phyloP scores from a whole-genome alignment of 2,888 invertebrate genomes.

The Mythimna albipuncta region DNA sequence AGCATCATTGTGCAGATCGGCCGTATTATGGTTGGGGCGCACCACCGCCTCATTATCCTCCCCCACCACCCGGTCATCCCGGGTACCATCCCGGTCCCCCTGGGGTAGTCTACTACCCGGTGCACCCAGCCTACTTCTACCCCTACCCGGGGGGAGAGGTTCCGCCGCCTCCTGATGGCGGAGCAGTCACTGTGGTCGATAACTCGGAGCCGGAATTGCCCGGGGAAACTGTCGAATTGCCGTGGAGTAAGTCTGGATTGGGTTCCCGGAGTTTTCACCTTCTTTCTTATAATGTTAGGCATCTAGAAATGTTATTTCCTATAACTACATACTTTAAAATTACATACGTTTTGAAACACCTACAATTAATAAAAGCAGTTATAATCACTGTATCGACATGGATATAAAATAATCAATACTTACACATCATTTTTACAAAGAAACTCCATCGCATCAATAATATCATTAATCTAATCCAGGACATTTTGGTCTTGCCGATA shows the following conservation, averaged over 20 bases:
- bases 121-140: constrained; percentile 86
- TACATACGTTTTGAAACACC: constrained; percentile 5
- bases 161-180: constrained; percentile 68
- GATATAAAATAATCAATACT: constrained; percentile 12
- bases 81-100: constrained; percentile 64
- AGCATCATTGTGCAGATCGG: constrained; percentile 76
- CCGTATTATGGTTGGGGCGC: constrained; percentile 85
- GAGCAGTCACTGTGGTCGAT: constrained; percentile 75
- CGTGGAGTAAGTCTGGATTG: constrained; percentile 87
- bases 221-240: constrained; percentile 87
- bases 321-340: not conserved
- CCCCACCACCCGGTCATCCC: constrained; percentile 67
- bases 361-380: not conserved
- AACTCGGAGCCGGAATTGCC: constrained; percentile 81
- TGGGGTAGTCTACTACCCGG: constrained; percentile 81
- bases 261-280: constrained; percentile 77
- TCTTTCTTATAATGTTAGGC: constrained; percentile 44
- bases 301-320: not conserved
- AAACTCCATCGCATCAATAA: constrained; percentile 46
- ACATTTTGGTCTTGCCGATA: constrained; percentile 50
- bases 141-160: constrained; percentile 72
- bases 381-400: constrained; percentile 1
- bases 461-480: constrained; percentile 61
- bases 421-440: constrained; percentile 23
- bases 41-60: constrained; percentile 66